Conservation (phyloP, 2,888 invertebrate genomes). For the Leptopterna dolabrata region DNA sequence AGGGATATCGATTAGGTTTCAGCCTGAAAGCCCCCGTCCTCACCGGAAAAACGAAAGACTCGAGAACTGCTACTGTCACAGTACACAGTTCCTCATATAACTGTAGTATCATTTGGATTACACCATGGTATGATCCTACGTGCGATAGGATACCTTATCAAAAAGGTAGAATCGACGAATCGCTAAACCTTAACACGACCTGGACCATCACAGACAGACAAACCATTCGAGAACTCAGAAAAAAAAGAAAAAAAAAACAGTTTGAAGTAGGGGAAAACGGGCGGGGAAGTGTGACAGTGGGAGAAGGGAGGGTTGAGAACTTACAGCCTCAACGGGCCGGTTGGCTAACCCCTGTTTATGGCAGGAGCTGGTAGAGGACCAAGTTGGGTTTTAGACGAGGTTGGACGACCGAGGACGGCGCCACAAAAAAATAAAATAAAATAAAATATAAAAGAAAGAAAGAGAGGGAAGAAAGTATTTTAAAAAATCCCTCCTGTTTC, state of each 20-base stretch:
- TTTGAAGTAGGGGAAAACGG: background rate
- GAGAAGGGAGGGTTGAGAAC: background rate
- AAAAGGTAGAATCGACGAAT: too few species aligned
- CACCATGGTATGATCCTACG: too few species aligned
- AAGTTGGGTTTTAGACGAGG: slow-evolving; percentile 16
- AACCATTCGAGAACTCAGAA: background rate
- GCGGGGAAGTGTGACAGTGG: background rate
- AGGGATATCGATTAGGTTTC: too few species aligned
- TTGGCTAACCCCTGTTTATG: slow-evolving; percentile 25
- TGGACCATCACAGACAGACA: too few species aligned
- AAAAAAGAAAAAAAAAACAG: background rate
- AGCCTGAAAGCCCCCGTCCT: too few species aligned
- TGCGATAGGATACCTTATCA: too few species aligned
- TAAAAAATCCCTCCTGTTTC: background rate
- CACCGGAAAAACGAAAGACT: too few species aligned
- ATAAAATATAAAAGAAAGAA: background rate
- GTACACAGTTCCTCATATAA: too few species aligned
- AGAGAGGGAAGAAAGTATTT: background rate
- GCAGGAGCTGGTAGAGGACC: slow-evolving; percentile 1
- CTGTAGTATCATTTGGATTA: too few species aligned
- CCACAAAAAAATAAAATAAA: slow-evolving; percentile 34
- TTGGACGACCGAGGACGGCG: slow-evolving; percentile 42
- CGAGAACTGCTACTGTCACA: too few species aligned
- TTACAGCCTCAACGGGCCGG: background rate
- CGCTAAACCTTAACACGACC: too few species aligned